Base-by-base conservation (phyloP, 2,797 vertebrate genomes). In the Trichosurus vulpecula region DNA sequence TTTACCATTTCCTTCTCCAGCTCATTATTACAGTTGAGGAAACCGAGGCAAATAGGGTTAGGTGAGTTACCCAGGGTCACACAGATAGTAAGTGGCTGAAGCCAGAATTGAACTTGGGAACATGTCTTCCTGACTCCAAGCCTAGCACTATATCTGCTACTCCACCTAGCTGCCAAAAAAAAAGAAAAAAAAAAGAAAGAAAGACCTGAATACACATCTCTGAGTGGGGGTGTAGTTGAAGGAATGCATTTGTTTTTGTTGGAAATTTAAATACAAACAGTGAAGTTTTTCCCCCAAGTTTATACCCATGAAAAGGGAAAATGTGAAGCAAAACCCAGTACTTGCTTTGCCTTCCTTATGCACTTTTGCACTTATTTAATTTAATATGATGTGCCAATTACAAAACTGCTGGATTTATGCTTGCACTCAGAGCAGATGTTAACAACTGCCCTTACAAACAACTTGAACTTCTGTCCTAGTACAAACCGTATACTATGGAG, bases 311-410 rank as follows among this genome's bases (percentile, higher is more conserved):
- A 96, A 91, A 14, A 92, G 47, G 51, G 91, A 41, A 19, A 54
- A 92, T 92, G n/a, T 57, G n/a, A 52, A 87, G 87, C 51, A 91
- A 54, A 4, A 93, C n/a, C 27, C 16, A 87, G 12, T 54, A 47
- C 3, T 56, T 29, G 3, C 66, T 31, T 93, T 52, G 90, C 4
- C 54, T 55, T 87, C 90, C 81, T 87, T 12, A 29, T 92, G 58
- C 51, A 31, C 66, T 87, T 94, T 93, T 94, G 30, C 19, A 53
- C 74, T 92, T 74, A 93, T 52, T 96, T 93, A 94, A 92, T 57
- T 96, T 92, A 95, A 56, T 90, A 52, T 3, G 4, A 81, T 95
- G 89, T 93, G 13, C 31, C 35, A 41, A 0, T 92, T 74, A 55
- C 14, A 93, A 92, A 95, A 95, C 52, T 92, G 6, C 2, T 30